These are phyloP conservation scores for Drosophila anomalata DNA, from an alignment of 2,888 invertebrate genomes.

Conservation along the genomic window DNA sequence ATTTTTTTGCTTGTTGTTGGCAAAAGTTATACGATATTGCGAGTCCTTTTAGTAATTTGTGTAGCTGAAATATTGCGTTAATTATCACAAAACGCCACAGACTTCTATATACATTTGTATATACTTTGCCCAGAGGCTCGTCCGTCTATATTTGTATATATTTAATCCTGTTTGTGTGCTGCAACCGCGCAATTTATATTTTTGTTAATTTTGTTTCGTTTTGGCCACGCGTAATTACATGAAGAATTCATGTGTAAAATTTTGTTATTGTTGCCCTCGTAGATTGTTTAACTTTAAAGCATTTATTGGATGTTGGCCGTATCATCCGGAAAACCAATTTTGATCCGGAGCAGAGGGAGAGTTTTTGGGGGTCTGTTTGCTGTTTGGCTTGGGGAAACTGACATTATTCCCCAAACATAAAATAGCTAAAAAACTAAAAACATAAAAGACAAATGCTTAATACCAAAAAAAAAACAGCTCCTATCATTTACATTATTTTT, in stretches of 20 bases:
- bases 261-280: slow-evolving; percentile 40
- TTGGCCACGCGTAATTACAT: slow-evolving; percentile 70
- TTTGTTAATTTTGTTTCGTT: slow-evolving; percentile 55
- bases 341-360: not conserved
- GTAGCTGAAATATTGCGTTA: slow-evolving; percentile 67
- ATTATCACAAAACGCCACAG: slow-evolving; percentile 61
- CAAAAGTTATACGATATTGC: slow-evolving; percentile 45
- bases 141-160: slow-evolving; percentile 10
- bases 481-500: slow-evolving; percentile 8
- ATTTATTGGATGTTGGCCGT: slow-evolving; percentile 38
- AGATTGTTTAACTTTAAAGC: slow-evolving; percentile 44
- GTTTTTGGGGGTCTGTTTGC: not conserved
- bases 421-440: slow-evolving; percentile 37
- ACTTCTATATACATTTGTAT: slow-evolving; percentile 35
- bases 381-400: slow-evolving; percentile 31
- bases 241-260: slow-evolving; percentile 65
- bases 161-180: slow-evolving; percentile 31
- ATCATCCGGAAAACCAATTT: slow-evolving; percentile 38
- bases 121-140: not conserved
- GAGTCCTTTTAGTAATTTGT: slow-evolving; percentile 50
- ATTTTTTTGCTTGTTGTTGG: slow-evolving; percentile 29
- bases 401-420: slow-evolving; percentile 20
- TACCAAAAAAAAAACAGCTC: not conserved
- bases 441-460: slow-evolving; percentile 18
- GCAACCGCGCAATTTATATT: slow-evolving; percentile 54